Conservation (phyloP, 2,113 vertebrate species). For the Girardinichthys multiradiatus region DNA sequence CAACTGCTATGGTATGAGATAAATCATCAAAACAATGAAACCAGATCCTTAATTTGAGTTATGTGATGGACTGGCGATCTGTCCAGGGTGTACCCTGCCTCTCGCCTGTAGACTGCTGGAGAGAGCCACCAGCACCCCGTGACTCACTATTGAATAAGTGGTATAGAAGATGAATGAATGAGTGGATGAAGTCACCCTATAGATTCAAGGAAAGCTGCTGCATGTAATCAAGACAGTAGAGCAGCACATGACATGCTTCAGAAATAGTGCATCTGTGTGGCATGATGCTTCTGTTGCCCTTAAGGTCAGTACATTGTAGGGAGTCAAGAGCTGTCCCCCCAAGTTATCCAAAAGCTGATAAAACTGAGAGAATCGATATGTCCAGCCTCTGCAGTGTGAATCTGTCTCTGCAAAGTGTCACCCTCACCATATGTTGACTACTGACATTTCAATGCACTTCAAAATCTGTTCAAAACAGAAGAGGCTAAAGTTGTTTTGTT, state of each 20-base stretch:
- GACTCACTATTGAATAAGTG: too few species aligned
- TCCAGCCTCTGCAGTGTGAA: slow-evolving; percentile 26
- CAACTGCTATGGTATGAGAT: too few species aligned
- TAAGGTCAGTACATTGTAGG: slow-evolving; percentile 37
- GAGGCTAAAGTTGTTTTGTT: slow-evolving; percentile 21
- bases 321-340: slow-evolving; percentile 52
- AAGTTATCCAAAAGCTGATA: slow-evolving; percentile 30
- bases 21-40: slow-evolving; percentile 13
- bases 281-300: slow-evolving; percentile 19
- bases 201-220: neutral
- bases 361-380: slow-evolving; percentile 52
- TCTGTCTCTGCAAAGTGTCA: slow-evolving; percentile 32
- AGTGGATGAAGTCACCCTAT: neutral
- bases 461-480: slow-evolving; percentile 54
- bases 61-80: too few species aligned
- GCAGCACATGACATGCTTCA: neutral
- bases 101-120: too few species aligned
- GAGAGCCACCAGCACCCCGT: too few species aligned
- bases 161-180: too few species aligned
- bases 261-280: neutral
- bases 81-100: too few species aligned
- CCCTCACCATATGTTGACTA: slow-evolving; percentile 21
- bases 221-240: neutral
- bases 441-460: slow-evolving; percentile 46
- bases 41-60: neutral